Evolutionary conservation across 2,113 vertebrate species (phyloP).

Genomic region (Hoplias malabaricus): DNA sequence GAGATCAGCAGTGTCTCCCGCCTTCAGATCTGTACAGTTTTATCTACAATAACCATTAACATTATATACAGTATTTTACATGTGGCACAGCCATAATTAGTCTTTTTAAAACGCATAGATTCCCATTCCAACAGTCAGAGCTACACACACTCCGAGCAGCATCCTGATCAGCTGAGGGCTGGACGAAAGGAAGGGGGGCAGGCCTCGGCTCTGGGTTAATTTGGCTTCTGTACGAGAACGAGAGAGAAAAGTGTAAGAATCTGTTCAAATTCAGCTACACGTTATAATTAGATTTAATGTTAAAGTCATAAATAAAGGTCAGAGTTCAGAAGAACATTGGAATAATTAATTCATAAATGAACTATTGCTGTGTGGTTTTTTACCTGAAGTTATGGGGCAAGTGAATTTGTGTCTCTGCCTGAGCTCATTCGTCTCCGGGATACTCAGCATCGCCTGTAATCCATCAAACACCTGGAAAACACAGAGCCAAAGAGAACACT

Average conservation of each 20-base stretch:
- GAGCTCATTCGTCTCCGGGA: conserved; percentile 29
- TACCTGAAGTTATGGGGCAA: conserved; percentile 1
- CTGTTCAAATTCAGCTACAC: no score
- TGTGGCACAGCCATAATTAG: not conserved
- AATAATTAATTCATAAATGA: no score
- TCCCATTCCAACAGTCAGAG: conserved; percentile 66
- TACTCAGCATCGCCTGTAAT: conserved; percentile 64
- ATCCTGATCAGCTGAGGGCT: conserved; percentile 54
- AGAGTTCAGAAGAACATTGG: no score
- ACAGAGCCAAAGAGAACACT: not conserved
- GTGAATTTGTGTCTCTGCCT: conserved; percentile 35
- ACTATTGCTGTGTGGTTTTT: not conserved
- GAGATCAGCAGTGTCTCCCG: not conserved
- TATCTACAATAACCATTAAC: not conserved
- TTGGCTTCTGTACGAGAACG: conserved; percentile 24
- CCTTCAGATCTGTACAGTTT: not conserved
- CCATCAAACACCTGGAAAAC: conserved; percentile 71
- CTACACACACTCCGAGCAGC: conserved; percentile 66
- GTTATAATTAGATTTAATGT: no score
- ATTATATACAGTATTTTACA: not conserved
- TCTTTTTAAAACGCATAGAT: conserved; percentile 61
- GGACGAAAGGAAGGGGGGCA: not conserved
- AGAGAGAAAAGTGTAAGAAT: not conserved
- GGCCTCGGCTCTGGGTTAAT: conserved; percentile 1
- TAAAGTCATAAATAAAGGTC: no score